Base-by-base conservation (phyloP, 2,888 invertebrate genomes). In the Pristionchus entomophagus region DNA sequence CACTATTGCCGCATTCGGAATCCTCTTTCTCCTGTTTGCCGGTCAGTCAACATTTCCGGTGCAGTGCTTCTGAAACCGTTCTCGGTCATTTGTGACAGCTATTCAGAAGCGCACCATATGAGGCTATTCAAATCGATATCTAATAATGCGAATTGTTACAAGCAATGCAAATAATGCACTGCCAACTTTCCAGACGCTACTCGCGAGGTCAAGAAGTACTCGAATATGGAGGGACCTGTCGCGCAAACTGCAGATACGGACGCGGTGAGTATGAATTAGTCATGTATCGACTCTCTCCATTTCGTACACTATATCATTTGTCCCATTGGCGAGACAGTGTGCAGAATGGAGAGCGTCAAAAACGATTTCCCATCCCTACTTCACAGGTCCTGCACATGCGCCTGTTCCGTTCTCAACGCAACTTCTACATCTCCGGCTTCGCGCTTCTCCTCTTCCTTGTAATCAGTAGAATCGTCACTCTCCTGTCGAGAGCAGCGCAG, bases 371-470 rank as follows among this genome's bases (percentile, higher is more conserved):
- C 22, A 65, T 69, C 53, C 19, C 19, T 51, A 1, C 22, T 19
- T 38, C 35, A 1, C 38, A 82, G 82, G 45, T 84, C 12, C 94
- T 95, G 0, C 95, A 96, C 93, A 97, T 99, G 98, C 96, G 97
- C 85, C 94, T 99, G 87, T 99, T 99, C 95, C 95, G 99, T 86
- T 98, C 99, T 0, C 99, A 99, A 94, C 95, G 99, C 85, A 99
- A 99, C 94, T 97, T 99, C 94, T 99, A 99, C 94, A 99, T 99
- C 91, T 97, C 98, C 87, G 99, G 99, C 26, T 99, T 99, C 94
- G 96, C 99, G 0, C 95, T 99, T n/a, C 98, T 99, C 93, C 95
- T 99, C 86, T 96, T 97, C 87, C 95, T 98, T 95, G 89, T 91
- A 41, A 91, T 90, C 87, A 89, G 90, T 85, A 90, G 93, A 45